Base-by-base conservation (phyloP, 1,140 invertebrate genomes). In the Penaeus japonicus region DNA sequence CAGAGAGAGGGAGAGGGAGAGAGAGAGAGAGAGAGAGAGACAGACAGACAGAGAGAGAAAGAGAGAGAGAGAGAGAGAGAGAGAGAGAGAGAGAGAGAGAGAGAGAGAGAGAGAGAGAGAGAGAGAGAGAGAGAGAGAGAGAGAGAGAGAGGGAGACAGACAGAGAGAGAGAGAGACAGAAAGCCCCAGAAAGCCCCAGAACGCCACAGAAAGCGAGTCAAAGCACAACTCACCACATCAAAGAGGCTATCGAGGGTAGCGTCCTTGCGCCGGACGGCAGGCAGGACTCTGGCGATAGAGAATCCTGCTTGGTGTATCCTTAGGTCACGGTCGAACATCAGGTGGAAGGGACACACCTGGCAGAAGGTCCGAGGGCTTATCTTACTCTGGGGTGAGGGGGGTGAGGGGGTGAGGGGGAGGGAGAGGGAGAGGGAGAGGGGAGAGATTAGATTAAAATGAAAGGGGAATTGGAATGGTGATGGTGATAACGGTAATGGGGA, bases 361-460 rank as follows among this genome's bases (percentile, higher is more conserved):
- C 97, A 98, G 93, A 99, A 99, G 20, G 97, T 98, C 17, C 95
- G 94, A 22, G 97, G 97, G 92, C 96, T 97, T 77, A 98, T 96
- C 93, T 96, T 97, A 96, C 90, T 97, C 97, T 97, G 92, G 1
- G 20, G 65, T n/a, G 57, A 65, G 27, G 54, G 55, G 27, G 75
- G 18, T 54, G 22, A 24, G 75, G 20, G 75, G 18, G 75, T 17
- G 75, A 35, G 35, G 18, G 75, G 20, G 75, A 22, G 3, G 18
- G 30, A 22, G 32, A 22, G 32, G 32, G n/a, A 22, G 75, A 30
- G 27, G 15, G 62, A 18, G 15, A 30, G 10, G 62, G 12, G 10
- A 18, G 62, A 65, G 5, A 7, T 5, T 0, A 10, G 39, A 0
- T 4, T 2, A 47, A 7, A 0, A 12, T 10, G 62, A 30, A 65